Evolutionary conservation across 2,797 vertebrate species (phyloP).

Genomic region (Alcedo atthis): DNA sequence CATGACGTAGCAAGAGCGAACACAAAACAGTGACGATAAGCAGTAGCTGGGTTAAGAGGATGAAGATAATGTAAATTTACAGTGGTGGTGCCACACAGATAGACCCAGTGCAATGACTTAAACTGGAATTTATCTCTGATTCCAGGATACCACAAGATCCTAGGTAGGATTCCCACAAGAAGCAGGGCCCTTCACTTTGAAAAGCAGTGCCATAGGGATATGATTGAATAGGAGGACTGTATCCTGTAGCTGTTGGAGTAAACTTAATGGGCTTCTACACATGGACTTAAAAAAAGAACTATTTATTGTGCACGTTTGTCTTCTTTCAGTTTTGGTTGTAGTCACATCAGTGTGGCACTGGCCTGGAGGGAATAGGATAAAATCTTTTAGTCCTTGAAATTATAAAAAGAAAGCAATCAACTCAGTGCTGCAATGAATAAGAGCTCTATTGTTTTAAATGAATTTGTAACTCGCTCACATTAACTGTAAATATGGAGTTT

Average conservation of each 20-base stretch:
- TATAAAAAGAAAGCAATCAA: not conserved
- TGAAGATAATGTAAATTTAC: not conserved
- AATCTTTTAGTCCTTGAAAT: not conserved
- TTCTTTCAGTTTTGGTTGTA: not conserved
- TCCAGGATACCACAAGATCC: not conserved
- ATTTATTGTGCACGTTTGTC: not conserved
- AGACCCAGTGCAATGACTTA: not conserved
- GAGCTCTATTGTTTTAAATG: not conserved
- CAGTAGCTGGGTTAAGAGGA: not conserved
- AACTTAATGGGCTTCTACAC: not conserved
- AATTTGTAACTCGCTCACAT: not conserved
- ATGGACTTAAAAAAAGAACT: not conserved
- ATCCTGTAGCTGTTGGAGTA: not conserved
- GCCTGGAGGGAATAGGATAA: not conserved
- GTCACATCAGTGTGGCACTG: not conserved
- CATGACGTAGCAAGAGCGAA: not conserved
- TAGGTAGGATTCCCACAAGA: not conserved
- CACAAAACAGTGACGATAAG: not conserved
- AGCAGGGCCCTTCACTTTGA: not conserved
- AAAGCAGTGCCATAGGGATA: not conserved
- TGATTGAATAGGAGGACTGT: not conserved
- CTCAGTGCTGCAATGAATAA: not conserved
- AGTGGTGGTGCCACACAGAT: not conserved
- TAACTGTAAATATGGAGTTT: not conserved
- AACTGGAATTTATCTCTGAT: not conserved